Conservation (phyloP, 2,797 vertebrate genomes). For the Gephyroberyx darwinii region DNA sequence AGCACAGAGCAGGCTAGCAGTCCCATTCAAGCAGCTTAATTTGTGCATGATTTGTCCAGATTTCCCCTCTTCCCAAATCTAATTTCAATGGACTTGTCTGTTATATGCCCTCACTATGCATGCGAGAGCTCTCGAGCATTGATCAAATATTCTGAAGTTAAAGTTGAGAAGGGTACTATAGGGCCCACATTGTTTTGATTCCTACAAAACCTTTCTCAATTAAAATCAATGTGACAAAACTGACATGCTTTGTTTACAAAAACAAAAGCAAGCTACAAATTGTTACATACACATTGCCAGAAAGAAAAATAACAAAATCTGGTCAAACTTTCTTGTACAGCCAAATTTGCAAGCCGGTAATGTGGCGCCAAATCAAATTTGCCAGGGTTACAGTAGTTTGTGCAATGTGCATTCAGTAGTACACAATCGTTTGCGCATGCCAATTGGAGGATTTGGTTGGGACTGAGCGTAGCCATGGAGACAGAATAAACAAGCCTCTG, state of each 20-base stretch:
- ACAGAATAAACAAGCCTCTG: constrained; percentile 99
- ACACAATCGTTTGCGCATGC: constrained; percentile 84
- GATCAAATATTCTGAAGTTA: constrained; percentile 78
- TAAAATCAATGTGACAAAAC: constrained; percentile 81
- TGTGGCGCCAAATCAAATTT: constrained; percentile 77
- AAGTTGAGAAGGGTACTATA: constrained; percentile 82
- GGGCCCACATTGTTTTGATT: constrained; percentile 78
- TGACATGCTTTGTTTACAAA: constrained; percentile 84
- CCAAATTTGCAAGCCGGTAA: constrained; percentile 80
- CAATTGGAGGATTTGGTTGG: constrained; percentile 89
- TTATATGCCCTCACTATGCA: constrained; percentile 80
- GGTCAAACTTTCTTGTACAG: constrained; percentile 76
- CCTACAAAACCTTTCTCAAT: constrained; percentile 73
- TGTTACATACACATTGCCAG: constrained; percentile 81
- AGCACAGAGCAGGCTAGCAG: constrained; percentile 93
- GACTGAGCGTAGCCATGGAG: constrained; percentile 99
- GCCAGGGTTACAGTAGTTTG: constrained; percentile 78
- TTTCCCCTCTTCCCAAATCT: constrained; percentile 81
- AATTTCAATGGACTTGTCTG: constrained; percentile 76
- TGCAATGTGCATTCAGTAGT: constrained; percentile 84
- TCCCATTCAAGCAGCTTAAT: constrained; percentile 95
- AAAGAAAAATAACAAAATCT: constrained; percentile 77
- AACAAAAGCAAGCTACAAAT: constrained; percentile 84
- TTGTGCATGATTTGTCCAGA: constrained; percentile 86
- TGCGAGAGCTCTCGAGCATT: constrained; percentile 79